phyloP scores from a whole-genome alignment of 2,888 invertebrate genomes.

The Cyaniris semiargus region DNA sequence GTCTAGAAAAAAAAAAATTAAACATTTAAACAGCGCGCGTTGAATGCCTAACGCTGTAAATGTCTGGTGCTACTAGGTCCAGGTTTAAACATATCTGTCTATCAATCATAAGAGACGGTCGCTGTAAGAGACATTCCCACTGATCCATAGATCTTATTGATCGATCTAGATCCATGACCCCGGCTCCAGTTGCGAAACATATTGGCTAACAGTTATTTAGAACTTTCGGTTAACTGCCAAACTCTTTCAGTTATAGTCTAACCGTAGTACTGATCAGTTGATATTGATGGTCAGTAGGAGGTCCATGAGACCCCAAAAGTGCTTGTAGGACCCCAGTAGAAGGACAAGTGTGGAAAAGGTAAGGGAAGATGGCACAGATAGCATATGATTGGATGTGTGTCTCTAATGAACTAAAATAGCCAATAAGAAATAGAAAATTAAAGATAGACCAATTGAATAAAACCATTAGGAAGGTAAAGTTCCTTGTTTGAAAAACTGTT shows the following conservation, averaged over 20 bases:
- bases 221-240: slow-evolving; percentile 41
- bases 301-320: not conserved
- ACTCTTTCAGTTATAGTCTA: slow-evolving; percentile 31
- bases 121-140: not conserved
- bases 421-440: not conserved
- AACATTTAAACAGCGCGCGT: no score
- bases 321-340: not conserved
- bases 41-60: no score
- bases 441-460: not conserved
- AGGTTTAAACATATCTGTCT: no score
- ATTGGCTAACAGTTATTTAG: slow-evolving; percentile 24
- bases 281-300: slow-evolving; percentile 3
- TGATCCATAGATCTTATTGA: slow-evolving; percentile 21
- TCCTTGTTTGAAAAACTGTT: no score
- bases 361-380: not conserved
- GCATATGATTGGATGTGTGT: not conserved
- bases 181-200: slow-evolving; percentile 29
- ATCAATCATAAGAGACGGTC: slow-evolving; percentile 9
- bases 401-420: not conserved
- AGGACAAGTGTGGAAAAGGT: not conserved
- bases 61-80: no score
- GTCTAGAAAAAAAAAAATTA: no score
- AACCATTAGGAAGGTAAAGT: no score
- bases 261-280: slow-evolving; percentile 31
- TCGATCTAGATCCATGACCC: slow-evolving; percentile 23